Evolutionary conservation across 2,797 vertebrate species (phyloP).

Genomic region (Emys orbicularis): DNA sequence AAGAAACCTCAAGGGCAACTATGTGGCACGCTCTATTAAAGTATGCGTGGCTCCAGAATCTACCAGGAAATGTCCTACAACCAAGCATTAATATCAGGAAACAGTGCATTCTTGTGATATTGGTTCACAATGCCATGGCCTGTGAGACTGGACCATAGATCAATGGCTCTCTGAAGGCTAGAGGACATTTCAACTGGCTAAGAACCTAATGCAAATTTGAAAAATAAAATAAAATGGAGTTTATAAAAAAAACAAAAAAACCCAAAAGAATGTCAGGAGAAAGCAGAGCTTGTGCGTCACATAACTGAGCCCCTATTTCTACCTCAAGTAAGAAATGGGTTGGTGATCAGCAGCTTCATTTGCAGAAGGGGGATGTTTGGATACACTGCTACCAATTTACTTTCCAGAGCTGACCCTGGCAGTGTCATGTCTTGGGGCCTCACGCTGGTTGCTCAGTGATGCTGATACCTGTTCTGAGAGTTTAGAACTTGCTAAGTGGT

Average conservation of each 20-base stretch:
- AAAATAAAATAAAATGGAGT: background rate
- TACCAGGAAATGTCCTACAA: constrained; percentile 45
- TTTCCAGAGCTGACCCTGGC: background rate
- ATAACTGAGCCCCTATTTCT: constrained; percentile 30
- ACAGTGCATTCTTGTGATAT: constrained; percentile 18
- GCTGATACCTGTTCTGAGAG: constrained; percentile 64
- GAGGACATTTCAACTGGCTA: background rate
- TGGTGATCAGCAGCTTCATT: constrained; percentile 53
- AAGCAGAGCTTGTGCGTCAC: background rate
- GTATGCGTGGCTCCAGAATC: constrained; percentile 3
- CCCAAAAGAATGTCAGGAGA: background rate
- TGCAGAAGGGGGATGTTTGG: constrained; percentile 42
- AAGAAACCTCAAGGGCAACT: constrained; percentile 39
- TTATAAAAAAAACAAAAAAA: background rate
- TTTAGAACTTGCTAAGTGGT: constrained; percentile 60
- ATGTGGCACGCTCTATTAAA: background rate
- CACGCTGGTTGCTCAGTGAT: constrained; percentile 39
- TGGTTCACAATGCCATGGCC: background rate
- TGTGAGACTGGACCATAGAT: background rate
- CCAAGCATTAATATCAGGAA: constrained; percentile 41
- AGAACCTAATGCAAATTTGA: background rate
- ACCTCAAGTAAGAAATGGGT: constrained; percentile 32
- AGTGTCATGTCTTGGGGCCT: constrained; percentile 13
- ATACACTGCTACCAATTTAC: constrained; percentile 29
- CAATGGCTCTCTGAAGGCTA: constrained; percentile 15